Evolutionary conservation across 1,140 invertebrate genomes (phyloP), one percentile per base, ranked within the genome.

Genomic region (Conus betulinus): DNA sequence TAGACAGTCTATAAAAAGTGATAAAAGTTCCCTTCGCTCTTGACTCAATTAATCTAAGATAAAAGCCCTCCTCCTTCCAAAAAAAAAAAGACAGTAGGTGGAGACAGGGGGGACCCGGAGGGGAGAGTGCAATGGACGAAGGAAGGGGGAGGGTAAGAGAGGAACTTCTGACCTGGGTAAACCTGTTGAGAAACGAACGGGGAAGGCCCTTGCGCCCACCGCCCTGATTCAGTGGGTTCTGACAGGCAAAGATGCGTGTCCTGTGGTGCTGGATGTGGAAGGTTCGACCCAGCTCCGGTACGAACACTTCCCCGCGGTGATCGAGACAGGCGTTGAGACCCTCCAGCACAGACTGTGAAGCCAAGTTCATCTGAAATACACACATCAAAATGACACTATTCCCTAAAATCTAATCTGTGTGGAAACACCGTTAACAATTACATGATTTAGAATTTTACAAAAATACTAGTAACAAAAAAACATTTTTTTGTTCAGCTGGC

Each of bases 281-380:
- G 0, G 97, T 98, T 94, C 97, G 97, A 71, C 97, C 97, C 0
- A 99, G 95, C 96, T 99, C 99, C 3, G 99, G 98, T 87, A 99
- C 98, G 93, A 97, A 99, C 23, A 99, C 97, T 95, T 99, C 98
- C 5, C 98, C 98, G 92, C 99, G 96, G 94, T 99, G 99, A 96
- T 99, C 99, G 23, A 99, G 96, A 94, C 99, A 99, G 4, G 99
- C 99, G 95, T 99, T 99, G 5, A 99, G 96, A 57, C 99, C 99
- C 96, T 99, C 99, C 0, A 99, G 95, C 8, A 99, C 99, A 0
- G 99, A 98, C 95, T 99, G 99, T 0, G 99, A 99, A 0, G 99
- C 99, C 88, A 99, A 96, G 96, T 99, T 99, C 85, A 99, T 96
- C 96, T 97, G 92, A 20, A 95, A 93, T 71, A 89, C 25, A 81